Evolutionary conservation across 2,888 invertebrate genomes (phyloP).

Genomic region (Pseudococcus longispinus): DNA sequence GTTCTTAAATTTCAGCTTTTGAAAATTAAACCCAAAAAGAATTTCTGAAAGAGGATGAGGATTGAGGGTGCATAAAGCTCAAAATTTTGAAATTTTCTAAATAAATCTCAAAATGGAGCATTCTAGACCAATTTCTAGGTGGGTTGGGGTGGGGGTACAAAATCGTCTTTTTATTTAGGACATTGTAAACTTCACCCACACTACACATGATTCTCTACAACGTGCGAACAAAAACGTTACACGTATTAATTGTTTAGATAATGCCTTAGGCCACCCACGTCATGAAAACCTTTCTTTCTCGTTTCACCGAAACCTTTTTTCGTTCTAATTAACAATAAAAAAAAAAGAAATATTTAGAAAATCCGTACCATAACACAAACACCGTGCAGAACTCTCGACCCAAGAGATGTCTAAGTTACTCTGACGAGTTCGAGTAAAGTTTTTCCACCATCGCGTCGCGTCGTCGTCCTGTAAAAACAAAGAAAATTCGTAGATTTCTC

Average conservation of each 20-base stretch:
- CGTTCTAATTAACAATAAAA: background rate
- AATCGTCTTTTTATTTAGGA: no score
- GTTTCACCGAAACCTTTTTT: background rate
- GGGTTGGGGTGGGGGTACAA: no score
- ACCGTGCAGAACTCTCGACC: background rate
- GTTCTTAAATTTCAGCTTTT: no score
- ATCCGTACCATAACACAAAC: background rate
- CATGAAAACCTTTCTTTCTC: background rate
- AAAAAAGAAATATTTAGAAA: background rate
- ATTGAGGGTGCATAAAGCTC: no score
- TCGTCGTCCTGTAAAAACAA: slow-evolving; percentile 26
- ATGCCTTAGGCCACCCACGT: background rate
- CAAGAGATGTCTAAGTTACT: background rate
- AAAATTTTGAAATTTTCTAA: no score
- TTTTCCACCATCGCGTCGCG: background rate
- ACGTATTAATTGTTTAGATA: background rate
- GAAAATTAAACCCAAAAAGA: no score
- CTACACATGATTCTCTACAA: no score
- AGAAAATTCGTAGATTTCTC: slow-evolving; percentile 17
- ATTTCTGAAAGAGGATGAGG: no score
- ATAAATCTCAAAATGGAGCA: no score
- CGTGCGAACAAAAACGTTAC: no score
- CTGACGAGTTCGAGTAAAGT: background rate
- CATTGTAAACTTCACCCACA: no score
- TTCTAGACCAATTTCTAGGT: no score